phyloP scores from a whole-genome alignment of 92 coral and sea anemone species.

The Muricea muricata region DNA sequence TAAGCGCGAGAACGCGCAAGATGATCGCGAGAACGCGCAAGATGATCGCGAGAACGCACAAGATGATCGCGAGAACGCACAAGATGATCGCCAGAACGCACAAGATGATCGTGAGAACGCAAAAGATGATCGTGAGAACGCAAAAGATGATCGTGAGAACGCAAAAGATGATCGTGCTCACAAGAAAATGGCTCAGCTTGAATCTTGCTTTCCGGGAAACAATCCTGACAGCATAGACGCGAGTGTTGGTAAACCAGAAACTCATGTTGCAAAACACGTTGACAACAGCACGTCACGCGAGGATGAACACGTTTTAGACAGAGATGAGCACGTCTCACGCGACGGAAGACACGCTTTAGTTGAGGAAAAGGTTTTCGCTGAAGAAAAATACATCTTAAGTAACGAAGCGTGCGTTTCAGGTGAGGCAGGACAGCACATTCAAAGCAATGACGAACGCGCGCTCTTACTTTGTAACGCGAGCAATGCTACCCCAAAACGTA shows the following conservation, averaged over 20 bases:
- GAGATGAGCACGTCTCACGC: not conserved
- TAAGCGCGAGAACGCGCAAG: no score
- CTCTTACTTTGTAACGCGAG: not conserved
- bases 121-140: constrained; percentile 3
- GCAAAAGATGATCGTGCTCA: not conserved
- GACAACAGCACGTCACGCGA: not conserved
- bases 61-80: no score
- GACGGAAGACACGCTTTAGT: not conserved
- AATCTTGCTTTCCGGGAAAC: not conserved
- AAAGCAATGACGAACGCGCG: not conserved
- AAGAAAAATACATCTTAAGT: not conserved
- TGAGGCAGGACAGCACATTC: not conserved
- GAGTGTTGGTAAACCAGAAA: not conserved
- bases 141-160: not conserved
- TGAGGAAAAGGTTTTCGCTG: no score
- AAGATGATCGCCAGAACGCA: no score
- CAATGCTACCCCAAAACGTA: not conserved
- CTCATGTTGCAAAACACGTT: not conserved
- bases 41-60: no score
- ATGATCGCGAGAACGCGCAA: no score
- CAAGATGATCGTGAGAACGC: no score
- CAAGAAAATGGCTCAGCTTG: not conserved
- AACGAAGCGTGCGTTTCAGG: not conserved
- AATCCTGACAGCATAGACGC: not conserved
- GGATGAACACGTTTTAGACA: not conserved